These are phyloP conservation scores for Apodemus speciosus DNA, from an alignment of 2,113 vertebrate species.

Conservation along the genomic window DNA sequence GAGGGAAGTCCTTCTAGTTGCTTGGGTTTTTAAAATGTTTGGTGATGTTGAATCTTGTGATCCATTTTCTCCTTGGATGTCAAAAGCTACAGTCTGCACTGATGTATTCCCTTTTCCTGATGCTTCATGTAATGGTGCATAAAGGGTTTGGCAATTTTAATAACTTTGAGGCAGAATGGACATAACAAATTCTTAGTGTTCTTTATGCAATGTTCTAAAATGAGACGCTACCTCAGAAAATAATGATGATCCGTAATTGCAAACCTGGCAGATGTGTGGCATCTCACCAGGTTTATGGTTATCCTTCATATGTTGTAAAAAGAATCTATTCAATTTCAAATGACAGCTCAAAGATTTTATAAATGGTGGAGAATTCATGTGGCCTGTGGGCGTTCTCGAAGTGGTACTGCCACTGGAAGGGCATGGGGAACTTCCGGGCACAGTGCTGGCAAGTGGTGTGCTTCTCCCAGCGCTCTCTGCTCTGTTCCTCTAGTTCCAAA, in stretches of 20 bases:
- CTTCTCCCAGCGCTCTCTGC: too few relatives aligned
- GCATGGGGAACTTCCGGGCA: too few relatives aligned
- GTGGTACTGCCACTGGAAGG: too few relatives aligned
- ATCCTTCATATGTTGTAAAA: constrained; percentile 98
- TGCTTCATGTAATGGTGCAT: constrained; percentile 99
- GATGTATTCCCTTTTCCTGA: constrained; percentile 84
- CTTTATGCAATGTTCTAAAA: constrained; percentile 94
- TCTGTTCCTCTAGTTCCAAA: too few relatives aligned
- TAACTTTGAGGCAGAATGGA: constrained; percentile 98
- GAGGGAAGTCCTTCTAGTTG: too few relatives aligned
- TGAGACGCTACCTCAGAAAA: constrained; percentile 97
- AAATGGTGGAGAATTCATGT: constrained; percentile 83
- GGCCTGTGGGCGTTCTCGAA: too few relatives aligned
- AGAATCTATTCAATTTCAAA: constrained; percentile 98
- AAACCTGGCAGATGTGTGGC: constrained; percentile 99
- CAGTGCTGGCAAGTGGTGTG: too few relatives aligned
- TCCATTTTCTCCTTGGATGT: too few relatives aligned
- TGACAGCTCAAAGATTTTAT: constrained; percentile 98
- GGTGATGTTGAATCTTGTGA: too few relatives aligned
- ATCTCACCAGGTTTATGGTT: constrained; percentile 99
- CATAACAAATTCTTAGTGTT: constrained; percentile 97
- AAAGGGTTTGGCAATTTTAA: constrained; percentile 93
- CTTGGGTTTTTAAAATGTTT: too few relatives aligned
- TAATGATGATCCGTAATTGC: constrained; percentile 95
- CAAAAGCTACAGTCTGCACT: too few relatives aligned